Evolutionary conservation across 2,797 vertebrate genomes (phyloP).

Genomic region (Bovichtus diacanthus): DNA sequence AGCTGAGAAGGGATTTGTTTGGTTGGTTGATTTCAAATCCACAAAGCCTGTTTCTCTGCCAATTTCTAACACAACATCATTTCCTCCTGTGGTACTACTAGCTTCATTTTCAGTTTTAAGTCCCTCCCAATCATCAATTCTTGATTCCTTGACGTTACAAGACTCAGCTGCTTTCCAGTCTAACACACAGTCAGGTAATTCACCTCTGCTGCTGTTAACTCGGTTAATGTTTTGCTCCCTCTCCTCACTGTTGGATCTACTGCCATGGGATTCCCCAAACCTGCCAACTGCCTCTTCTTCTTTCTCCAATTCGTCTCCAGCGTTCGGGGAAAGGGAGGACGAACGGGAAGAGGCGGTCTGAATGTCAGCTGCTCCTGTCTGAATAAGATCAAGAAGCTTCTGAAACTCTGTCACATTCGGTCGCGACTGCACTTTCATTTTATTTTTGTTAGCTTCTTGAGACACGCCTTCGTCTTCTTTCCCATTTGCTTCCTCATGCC

Average conservation of each 20-base stretch:
- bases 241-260: slow-evolving; percentile 35
- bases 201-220: slow-evolving; percentile 41
- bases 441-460: slow-evolving; percentile 35
- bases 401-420: slow-evolving; percentile 74
- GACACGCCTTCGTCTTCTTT: slow-evolving; percentile 72
- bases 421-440: slow-evolving; percentile 10
- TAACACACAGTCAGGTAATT: slow-evolving; percentile 81
- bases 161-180: slow-evolving; percentile 70
- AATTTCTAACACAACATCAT: background rate
- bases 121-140: slow-evolving; percentile 11
- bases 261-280: slow-evolving; percentile 23
- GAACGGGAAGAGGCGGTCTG: slow-evolving; percentile 33
- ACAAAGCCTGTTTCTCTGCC: background rate
- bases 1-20: background rate
- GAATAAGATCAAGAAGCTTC: slow-evolving; percentile 82
- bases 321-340: slow-evolving; percentile 39
- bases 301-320: slow-evolving; percentile 33
- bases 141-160: slow-evolving; percentile 1
- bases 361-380: slow-evolving; percentile 60
- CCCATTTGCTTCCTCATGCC: slow-evolving; percentile 1
- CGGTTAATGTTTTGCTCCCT: slow-evolving; percentile 21
- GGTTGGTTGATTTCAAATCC: slow-evolving; percentile 20
- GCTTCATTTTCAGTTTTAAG: slow-evolving; percentile 20
- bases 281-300: slow-evolving; percentile 16
- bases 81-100: background rate